These are phyloP conservation scores for Sminthurides aquaticus DNA, from an alignment of 2,888 invertebrate species.

Conservation along the genomic window DNA sequence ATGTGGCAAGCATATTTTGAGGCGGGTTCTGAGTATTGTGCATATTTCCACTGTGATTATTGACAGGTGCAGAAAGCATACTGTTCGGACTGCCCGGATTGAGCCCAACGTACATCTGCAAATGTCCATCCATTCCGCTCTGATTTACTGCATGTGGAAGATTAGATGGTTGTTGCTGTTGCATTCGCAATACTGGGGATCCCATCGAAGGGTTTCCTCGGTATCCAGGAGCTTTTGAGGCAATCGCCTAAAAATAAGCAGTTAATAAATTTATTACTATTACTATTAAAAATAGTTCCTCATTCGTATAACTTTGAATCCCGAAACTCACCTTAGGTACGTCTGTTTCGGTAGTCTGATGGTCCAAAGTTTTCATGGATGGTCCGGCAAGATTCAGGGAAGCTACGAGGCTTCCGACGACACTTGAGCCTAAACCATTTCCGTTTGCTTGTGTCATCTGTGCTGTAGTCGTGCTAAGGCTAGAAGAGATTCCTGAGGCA, in stretches of 20 bases:
- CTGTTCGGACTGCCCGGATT: conserved; percentile 12
- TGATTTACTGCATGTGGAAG: conserved; percentile 1
- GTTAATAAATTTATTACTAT: no score
- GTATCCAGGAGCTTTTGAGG: conserved; percentile 84
- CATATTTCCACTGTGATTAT: neutral
- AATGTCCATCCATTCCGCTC: conserved; percentile 15
- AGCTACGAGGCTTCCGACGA: conserved; percentile 11
- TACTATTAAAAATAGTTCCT: no score
- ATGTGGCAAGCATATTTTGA: conserved; percentile 12
- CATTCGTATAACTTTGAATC: neutral
- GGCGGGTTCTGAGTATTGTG: conserved; percentile 16
- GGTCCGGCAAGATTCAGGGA: conserved; percentile 8
- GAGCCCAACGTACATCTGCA: conserved; percentile 10
- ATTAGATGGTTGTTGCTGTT: conserved; percentile 26
- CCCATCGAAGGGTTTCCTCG: conserved; percentile 55
- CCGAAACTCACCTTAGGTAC: conserved; percentile 26
- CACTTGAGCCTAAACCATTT: conserved; percentile 9
- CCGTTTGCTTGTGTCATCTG: conserved; percentile 35
- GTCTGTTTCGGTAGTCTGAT: conserved; percentile 21
- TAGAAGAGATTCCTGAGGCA: conserved; percentile 52
- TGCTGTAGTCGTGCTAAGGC: conserved; percentile 35
- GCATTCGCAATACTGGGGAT: conserved; percentile 37
- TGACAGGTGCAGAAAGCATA: neutral
- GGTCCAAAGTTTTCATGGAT: neutral
- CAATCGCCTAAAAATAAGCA: conserved; percentile 58